Percentiles rank a stretch among this genome's conserved stretches.
phyloP scores from a whole-genome alignment of 2,113 vertebrate genomes.

The Hippocampus zosterae region DNA sequence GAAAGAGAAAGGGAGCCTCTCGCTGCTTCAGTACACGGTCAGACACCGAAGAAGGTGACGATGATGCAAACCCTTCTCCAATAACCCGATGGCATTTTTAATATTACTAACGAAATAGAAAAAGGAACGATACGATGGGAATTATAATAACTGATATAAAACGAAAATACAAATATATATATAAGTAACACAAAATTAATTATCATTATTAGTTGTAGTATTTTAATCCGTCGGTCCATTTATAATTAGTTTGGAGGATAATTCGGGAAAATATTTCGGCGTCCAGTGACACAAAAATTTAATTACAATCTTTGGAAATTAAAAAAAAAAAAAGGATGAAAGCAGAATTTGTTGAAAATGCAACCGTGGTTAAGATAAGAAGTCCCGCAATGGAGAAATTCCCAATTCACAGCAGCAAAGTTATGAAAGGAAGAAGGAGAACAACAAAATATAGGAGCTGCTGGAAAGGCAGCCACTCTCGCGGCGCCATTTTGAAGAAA shows the following conservation, averaged over 20 bases:
- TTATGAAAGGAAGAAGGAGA: no score
- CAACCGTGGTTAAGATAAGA: not conserved
- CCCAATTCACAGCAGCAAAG: no score
- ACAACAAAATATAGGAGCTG: no score
- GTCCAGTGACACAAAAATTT: not conserved
- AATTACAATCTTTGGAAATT: not conserved
- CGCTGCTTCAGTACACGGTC: constrained; percentile 78
- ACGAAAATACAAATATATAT: not conserved
- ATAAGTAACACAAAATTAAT: not conserved
- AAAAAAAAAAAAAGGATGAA: not conserved
- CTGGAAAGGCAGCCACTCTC: no score
- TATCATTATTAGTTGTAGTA: not conserved
- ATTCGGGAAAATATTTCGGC: not conserved
- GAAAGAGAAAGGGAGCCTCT: constrained; percentile 81
- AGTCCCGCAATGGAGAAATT: no score
- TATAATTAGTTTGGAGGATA: not conserved
- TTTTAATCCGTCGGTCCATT: not conserved
- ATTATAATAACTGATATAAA: constrained; percentile 68
- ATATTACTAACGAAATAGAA: not conserved
- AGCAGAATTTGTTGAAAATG: not conserved
- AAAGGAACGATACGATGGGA: constrained; percentile 74
- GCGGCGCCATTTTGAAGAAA: no score
- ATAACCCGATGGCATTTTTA: constrained; percentile 77
- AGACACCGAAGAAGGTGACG: constrained; percentile 85
- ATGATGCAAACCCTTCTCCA: constrained; percentile 78